phyloP scores from a whole-genome alignment of 2,888 invertebrate species.

The Dasysyrphus tricinctus region DNA sequence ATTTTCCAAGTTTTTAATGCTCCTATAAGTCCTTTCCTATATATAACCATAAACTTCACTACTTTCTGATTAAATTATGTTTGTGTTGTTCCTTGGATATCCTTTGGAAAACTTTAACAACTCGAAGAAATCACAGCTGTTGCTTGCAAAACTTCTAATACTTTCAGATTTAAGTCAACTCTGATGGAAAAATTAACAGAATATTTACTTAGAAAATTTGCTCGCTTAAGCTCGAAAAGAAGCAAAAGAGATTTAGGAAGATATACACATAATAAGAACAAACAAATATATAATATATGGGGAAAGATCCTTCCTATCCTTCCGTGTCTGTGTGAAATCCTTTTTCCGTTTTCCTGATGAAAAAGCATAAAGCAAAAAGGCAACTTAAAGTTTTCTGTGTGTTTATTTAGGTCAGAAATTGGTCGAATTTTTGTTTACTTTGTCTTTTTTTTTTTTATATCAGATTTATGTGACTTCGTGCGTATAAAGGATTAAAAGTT shows the following conservation, averaged over 20 bases:
- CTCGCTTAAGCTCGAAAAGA: constrained; percentile 9
- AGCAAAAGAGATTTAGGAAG: constrained; percentile 25
- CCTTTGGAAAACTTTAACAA: constrained; percentile 31
- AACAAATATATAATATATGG: constrained; percentile 2
- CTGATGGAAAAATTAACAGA: constrained; percentile 65
- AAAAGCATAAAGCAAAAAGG: not conserved
- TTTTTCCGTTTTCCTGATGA: constrained; percentile 8
- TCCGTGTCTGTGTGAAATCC: not conserved
- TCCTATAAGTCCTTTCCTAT: not conserved
- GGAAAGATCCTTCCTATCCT: not conserved
- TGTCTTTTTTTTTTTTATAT: constrained; percentile 25
- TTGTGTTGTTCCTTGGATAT: constrained; percentile 32
- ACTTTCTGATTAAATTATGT: constrained; percentile 21
- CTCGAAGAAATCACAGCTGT: constrained; percentile 53
- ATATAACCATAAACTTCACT: not conserved
- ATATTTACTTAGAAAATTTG: constrained; percentile 56
- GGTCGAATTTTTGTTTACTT: constrained; percentile 59
- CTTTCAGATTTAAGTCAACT: constrained; percentile 37
- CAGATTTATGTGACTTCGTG: constrained; percentile 42
- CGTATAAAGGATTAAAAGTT: constrained; percentile 70
- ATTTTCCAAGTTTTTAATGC: not conserved
- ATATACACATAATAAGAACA: not conserved
- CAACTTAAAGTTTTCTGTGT: constrained; percentile 21
- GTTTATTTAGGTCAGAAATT: constrained; percentile 70
- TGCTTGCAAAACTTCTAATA: constrained; percentile 66